Percentiles rank a stretch among this genome's conserved stretches.
Evolutionary conservation across 2,888 invertebrate genomes (phyloP).

Genomic region (Sisyra terminalis): DNA sequence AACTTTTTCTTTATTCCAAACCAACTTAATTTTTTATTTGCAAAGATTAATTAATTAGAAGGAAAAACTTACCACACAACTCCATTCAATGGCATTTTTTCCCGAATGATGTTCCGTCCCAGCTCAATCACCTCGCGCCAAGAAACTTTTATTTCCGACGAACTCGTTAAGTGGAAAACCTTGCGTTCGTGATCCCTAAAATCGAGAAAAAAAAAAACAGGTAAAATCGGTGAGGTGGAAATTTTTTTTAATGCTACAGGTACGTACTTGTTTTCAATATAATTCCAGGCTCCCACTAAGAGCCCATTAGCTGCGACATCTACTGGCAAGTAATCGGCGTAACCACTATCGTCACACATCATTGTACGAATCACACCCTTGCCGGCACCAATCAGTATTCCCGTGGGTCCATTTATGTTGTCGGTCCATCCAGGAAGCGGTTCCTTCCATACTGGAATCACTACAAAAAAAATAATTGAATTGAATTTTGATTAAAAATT

Average conservation of each 20-base stretch:
- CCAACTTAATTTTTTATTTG: no score
- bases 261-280: constrained; percentile 32
- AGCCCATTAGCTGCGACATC: constrained; percentile 68
- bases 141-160: constrained; percentile 62
- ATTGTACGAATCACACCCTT: constrained; percentile 82
- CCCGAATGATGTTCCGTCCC: constrained; percentile 58
- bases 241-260: neutral
- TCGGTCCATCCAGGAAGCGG: constrained; percentile 85
- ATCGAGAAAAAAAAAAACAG: constrained; percentile 17
- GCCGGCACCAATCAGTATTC: constrained; percentile 64
- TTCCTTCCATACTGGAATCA: constrained; percentile 75
- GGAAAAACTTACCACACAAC: constrained; percentile 46
- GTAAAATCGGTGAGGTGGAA: neutral
- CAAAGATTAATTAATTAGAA: no score
- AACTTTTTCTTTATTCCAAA: neutral
- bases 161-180: constrained; percentile 62
- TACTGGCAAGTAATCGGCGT: constrained; percentile 67
- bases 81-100: constrained; percentile 70
- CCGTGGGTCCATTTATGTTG: constrained; percentile 85
- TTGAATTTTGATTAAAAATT: neutral
- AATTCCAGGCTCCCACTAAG: constrained; percentile 49
- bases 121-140: constrained; percentile 81
- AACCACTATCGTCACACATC: constrained; percentile 63
- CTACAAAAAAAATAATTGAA: constrained; percentile 24
- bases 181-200: constrained; percentile 30